Conservation (phyloP, 1,140 invertebrate genomes). For the Zaprionus africanus region DNA sequence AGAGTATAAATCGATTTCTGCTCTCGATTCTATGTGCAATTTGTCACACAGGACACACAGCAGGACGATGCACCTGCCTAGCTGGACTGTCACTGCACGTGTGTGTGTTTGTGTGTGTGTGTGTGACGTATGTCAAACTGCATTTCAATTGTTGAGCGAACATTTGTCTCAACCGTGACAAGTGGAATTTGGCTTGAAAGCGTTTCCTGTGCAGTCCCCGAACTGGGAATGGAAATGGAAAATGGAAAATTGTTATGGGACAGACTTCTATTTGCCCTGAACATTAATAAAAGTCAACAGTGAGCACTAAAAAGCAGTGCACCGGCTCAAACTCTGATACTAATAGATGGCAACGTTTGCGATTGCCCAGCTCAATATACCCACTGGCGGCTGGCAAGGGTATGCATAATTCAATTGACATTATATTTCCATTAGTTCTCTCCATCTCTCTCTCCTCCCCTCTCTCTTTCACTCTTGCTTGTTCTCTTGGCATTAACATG, state of each 20-base stretch:
- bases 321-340: not conserved
- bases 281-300: constrained; percentile 45
- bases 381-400: not conserved
- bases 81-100: not conserved
- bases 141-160: constrained; percentile 42
- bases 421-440: constrained; percentile 2
- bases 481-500: constrained; percentile 12
- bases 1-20: constrained; percentile 9
- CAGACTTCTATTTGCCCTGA: constrained; percentile 1
- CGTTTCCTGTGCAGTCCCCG: constrained; percentile 65
- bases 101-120: not conserved
- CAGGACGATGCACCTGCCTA: not conserved
- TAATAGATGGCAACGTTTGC: too few species aligned
- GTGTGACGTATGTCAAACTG: constrained; percentile 29
- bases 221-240: not conserved
- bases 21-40: constrained; percentile 1
- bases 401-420: constrained; percentile 21
- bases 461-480: not conserved
- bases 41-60: constrained; percentile 9
- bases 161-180: constrained; percentile 57
- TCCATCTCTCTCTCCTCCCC: not conserved
- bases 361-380: too few species aligned
- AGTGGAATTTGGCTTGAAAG: constrained; percentile 73
- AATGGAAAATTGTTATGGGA: not conserved
- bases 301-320: not conserved